Evolutionary conservation across 2,888 invertebrate species (phyloP).

Genomic region (Luperina testacea): DNA sequence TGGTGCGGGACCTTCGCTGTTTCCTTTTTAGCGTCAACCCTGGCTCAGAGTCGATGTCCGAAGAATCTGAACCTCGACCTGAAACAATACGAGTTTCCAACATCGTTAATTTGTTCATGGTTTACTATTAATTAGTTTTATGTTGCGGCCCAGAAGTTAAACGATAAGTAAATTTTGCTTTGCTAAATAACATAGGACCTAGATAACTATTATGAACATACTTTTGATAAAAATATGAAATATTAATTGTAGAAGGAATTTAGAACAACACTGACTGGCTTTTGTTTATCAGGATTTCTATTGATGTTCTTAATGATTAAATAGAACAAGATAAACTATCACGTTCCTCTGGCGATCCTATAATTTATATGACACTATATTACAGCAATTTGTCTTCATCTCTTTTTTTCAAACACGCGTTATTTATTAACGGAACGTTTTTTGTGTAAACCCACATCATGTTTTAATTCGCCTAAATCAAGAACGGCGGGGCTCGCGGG

Average conservation of each 20-base stretch:
- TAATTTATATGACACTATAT: constrained; percentile 82
- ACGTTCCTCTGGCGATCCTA: constrained; percentile 64
- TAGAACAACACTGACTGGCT: not conserved
- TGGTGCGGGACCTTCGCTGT: constrained; percentile 97
- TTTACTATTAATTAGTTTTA: not conserved
- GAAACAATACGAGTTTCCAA: constrained; percentile 38
- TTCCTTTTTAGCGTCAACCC: constrained; percentile 97
- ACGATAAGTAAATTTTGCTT: not conserved
- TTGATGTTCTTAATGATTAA: constrained; percentile 61
- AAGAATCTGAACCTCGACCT: constrained; percentile 89
- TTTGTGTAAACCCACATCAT: constrained; percentile 87
- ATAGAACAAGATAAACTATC: constrained; percentile 59
- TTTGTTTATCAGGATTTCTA: constrained; percentile 54
- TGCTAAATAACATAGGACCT: not conserved
- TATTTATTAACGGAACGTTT: constrained; percentile 85
- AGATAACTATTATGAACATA: not conserved
- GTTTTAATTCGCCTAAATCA: constrained; percentile 88
- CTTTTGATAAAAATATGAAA: not conserved
- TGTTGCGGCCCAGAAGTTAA: not conserved
- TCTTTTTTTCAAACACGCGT: constrained; percentile 84
- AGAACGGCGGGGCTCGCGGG: constrained; percentile 80
- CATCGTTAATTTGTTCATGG: constrained; percentile 4
- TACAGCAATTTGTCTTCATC: constrained; percentile 87
- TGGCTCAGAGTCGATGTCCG: constrained; percentile 97
- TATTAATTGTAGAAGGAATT: not conserved